A percentile compares a stretch with the other conserved stretches of the same genome.
Conservation (phyloP, 2,888 invertebrate genomes). For the Xanthorhoe designata region DNA sequence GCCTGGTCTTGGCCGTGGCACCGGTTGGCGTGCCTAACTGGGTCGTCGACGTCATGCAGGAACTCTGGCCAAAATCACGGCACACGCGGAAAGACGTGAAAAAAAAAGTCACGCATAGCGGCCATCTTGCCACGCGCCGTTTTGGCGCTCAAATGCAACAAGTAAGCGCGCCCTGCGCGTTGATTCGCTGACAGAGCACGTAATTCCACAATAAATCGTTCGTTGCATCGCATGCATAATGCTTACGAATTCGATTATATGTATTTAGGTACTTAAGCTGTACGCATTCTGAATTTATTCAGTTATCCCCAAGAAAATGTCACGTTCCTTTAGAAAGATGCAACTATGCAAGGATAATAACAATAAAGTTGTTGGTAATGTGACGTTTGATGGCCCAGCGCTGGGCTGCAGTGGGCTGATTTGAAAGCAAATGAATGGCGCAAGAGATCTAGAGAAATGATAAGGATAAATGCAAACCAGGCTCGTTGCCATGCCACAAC, state of each 20-base stretch:
- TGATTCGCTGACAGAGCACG: constrained; percentile 71
- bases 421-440: constrained; percentile 37
- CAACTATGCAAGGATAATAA: constrained; percentile 48
- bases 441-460: constrained; percentile 33
- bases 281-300: constrained; percentile 69
- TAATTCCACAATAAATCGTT: constrained; percentile 82
- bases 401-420: constrained; percentile 31
- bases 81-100: constrained; percentile 77
- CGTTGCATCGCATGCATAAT: constrained; percentile 76
- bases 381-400: constrained; percentile 31
- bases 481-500: constrained; percentile 16
- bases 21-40: constrained; percentile 82
- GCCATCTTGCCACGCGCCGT: constrained; percentile 76
- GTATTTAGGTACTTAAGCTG: constrained; percentile 76
- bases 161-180: constrained; percentile 49
- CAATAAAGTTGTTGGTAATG: constrained; percentile 41
- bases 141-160: constrained; percentile 60
- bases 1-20: constrained; percentile 84
- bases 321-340: constrained; percentile 44
- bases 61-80: constrained; percentile 82
- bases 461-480: constrained; percentile 26
- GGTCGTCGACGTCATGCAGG: constrained; percentile 81
- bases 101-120: constrained; percentile 63
- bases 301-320: constrained; percentile 51
- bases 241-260: constrained; percentile 67